These are phyloP conservation scores for Xiphias gladius DNA, from an alignment of 2,113 vertebrate species.

Conservation along the genomic window DNA sequence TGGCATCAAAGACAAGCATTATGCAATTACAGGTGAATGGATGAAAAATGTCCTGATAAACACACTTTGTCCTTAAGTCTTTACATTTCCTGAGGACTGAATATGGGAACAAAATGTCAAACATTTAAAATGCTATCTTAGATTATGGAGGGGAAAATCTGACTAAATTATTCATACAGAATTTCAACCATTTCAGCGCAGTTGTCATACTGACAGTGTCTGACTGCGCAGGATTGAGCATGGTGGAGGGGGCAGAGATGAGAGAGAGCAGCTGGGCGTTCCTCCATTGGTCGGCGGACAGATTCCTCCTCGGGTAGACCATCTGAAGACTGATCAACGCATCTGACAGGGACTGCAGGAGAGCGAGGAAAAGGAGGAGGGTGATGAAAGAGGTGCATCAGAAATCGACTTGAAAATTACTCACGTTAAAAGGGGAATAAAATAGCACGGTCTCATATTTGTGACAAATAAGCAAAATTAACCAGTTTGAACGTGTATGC, in stretches of 20 bases:
- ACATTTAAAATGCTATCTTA: background rate
- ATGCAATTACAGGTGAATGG: background rate
- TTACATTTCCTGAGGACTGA: background rate
- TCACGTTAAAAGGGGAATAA: background rate
- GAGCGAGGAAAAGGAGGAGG: background rate
- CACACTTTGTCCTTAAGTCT: background rate
- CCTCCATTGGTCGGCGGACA: slow-evolving; percentile 99
- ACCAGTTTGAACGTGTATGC: background rate
- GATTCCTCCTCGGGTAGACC: slow-evolving; percentile 97
- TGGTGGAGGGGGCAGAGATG: slow-evolving; percentile 97
- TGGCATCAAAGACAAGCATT: background rate
- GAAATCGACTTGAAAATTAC: background rate
- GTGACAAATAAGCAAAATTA: background rate
- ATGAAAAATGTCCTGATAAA: background rate
- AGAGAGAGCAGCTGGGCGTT: slow-evolving; percentile 97
- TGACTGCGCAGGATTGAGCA: slow-evolving; percentile 98
- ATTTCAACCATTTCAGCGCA: background rate
- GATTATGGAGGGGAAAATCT: background rate
- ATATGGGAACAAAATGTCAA: background rate
- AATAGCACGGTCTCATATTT: background rate
- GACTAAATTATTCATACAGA: background rate
- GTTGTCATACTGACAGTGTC: slow-evolving; percentile 85
- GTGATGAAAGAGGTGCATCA: background rate
- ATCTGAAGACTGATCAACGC: slow-evolving; percentile 97
- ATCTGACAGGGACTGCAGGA: slow-evolving; percentile 93